Percentiles rank a stretch among this genome's conserved stretches.
phyloP scores from a whole-genome alignment of 2,888 invertebrate species.

The Lasioglossum vierecki region DNA sequence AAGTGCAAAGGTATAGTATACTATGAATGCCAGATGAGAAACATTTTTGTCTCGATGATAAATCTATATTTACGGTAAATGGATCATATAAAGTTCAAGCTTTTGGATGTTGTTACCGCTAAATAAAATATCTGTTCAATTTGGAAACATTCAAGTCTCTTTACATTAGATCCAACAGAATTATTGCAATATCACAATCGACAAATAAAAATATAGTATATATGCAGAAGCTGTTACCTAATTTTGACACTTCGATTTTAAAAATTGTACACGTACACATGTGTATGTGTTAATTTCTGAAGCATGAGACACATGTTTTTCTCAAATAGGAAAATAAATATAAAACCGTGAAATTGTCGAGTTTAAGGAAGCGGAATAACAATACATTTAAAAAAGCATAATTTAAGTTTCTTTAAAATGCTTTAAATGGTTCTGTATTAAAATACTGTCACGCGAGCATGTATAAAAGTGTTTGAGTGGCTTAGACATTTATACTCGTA shows the following conservation, averaged over 20 bases:
- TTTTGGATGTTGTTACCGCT: conserved; percentile 28
- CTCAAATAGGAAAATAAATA: conserved; percentile 23
- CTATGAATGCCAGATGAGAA: conserved; percentile 47
- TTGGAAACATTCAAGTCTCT: conserved; percentile 21
- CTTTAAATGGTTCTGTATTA: conserved; percentile 36
- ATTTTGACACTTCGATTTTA: conserved; percentile 13
- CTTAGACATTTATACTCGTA: conserved; percentile 44
- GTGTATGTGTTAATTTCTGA: conserved; percentile 22
- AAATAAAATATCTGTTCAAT: conserved; percentile 34
- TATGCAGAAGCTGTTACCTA: conserved; percentile 28
- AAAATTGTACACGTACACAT: conserved; percentile 25
- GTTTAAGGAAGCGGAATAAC: not conserved
- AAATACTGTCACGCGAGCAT: conserved; percentile 33
- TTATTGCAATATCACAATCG: conserved; percentile 14
- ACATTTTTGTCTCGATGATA: conserved; percentile 32
- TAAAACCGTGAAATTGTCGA: conserved; percentile 35
- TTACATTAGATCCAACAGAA: conserved; percentile 22
- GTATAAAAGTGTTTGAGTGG: conserved; percentile 22
- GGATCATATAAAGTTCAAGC: conserved; percentile 24
- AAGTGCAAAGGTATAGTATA: conserved; percentile 54
- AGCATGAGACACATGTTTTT: not conserved
- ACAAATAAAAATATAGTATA: conserved; percentile 2
- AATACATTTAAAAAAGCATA: not conserved
- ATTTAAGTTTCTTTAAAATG: conserved; percentile 10
- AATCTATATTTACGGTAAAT: conserved; percentile 21